Evolutionary conservation across 2,888 invertebrate genomes (phyloP), one percentile per base, ranked within the genome.

Genomic region (Harpalus rubripes): DNA sequence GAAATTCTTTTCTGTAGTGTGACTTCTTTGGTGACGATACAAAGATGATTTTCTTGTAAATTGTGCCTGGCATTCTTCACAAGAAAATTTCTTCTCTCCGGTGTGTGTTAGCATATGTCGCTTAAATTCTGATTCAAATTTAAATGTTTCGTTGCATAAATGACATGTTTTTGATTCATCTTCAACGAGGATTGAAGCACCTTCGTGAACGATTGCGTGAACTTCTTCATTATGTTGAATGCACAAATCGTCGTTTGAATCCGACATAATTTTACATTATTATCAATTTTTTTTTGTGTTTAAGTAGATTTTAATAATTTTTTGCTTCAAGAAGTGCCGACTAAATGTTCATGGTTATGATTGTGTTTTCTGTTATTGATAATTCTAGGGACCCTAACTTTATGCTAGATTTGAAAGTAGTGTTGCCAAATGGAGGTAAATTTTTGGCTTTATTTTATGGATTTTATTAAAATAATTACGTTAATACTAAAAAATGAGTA

Each of bases 151-250:
- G 15, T 68, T 32, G 15, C 32, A 68, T 6, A 68, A 7, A n/a
- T 68, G 68, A 68, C 68, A 68, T 15, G 39, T 68, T 68, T 68
- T 68, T 39, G 68, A 68, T 68, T 68, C 68, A 68, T 68, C 68
- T 68, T 10, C 12, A 7, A 32, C 68, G 6, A 52, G 32, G n/a
- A 68, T 68, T 39, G 32, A n/a, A 7, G 39, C 15, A 15, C 32
- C 15, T 68, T n/a, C 68, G 4, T 39, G n/a, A 68, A 39, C 68
- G 6, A 52, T 12, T 0, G 32, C 5, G 1, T 52, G 44, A 52
- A 52, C 10, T 52, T 52, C 10, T 52, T 52, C 44, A 12, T 3
- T 44, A 10, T 52, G 59, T 59, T 59, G 63, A 26, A 68, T 4
- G 15, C 12, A 12, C 44, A 12, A 52, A 52, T 52, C 44, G 6